Evolutionary conservation across 2,797 vertebrate species (phyloP).

Genomic region (Parotocinclus haroldoi): DNA sequence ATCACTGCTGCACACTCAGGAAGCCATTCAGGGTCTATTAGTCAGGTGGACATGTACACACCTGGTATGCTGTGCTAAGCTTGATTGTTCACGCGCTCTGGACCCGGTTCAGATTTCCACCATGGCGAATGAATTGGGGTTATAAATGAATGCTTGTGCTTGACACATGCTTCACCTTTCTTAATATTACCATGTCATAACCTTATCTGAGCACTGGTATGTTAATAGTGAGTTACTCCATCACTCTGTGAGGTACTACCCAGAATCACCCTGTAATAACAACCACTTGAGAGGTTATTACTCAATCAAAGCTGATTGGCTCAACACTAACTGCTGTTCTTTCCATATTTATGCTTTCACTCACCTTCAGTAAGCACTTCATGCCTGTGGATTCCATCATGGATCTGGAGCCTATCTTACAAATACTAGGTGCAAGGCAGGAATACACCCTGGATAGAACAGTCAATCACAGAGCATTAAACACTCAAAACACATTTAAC

Average conservation of each 20-base stretch:
- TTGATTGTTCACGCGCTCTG: conserved; percentile 8
- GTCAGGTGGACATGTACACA: conserved; percentile 36
- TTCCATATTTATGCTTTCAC: no score
- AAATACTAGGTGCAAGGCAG: neutral
- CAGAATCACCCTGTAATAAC: no score
- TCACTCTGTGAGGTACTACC: no score
- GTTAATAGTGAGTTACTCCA: no score
- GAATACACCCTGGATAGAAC: no score
- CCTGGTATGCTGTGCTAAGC: conserved; percentile 14
- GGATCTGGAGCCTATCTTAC: neutral
- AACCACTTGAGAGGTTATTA: no score
- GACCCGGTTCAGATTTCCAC: conserved; percentile 1
- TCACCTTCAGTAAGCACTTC: neutral
- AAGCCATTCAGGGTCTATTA: conserved; percentile 45
- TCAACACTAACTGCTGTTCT: neutral
- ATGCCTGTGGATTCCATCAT: neutral
- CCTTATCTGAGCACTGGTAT: no score
- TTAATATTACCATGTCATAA: neutral
- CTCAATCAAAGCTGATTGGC: no score
- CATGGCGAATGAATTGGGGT: neutral
- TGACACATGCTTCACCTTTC: neutral
- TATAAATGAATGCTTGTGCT: neutral
- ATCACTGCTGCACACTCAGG: conserved; percentile 43
- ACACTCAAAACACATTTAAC: no score
- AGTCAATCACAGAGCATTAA: no score